Conservation (phyloP, 2,888 invertebrate species). For the Monochamus alternatus region DNA sequence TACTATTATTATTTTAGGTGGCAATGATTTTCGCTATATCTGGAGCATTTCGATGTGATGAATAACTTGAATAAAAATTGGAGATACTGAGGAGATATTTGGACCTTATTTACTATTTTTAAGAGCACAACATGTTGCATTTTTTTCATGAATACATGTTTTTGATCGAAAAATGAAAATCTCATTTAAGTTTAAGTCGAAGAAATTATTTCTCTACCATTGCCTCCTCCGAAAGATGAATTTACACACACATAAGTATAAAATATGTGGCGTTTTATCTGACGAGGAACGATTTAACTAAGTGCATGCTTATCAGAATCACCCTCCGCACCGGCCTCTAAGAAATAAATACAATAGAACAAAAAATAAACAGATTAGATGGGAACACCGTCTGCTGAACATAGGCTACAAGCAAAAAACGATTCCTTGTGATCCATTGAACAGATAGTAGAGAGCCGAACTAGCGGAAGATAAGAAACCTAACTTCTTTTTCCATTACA, state of each 20-base stretch:
- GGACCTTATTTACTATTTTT: too few species aligned
- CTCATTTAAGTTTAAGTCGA: too few species aligned
- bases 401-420: constrained; percentile 44
- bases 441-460: constrained; percentile 52
- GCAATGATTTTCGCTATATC: too few species aligned
- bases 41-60: too few species aligned
- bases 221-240: neutral
- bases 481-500: constrained; percentile 40
- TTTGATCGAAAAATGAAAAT: too few species aligned
- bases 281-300: neutral
- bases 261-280: neutral
- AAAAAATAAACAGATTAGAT: constrained; percentile 50
- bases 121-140: too few species aligned
- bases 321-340: constrained; percentile 23
- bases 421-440: constrained; percentile 58
- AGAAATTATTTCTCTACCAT: neutral
- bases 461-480: constrained; percentile 47
- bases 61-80: too few species aligned
- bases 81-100: too few species aligned
- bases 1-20: too few species aligned
- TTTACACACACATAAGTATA: neutral
- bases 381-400: constrained; percentile 44
- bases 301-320: constrained; percentile 8
- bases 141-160: too few species aligned
- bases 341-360: constrained; percentile 41